These are phyloP conservation scores for Leptinotarsa peninsularis DNA, from an alignment of 2,888 invertebrate genomes.

Conservation along the genomic window DNA sequence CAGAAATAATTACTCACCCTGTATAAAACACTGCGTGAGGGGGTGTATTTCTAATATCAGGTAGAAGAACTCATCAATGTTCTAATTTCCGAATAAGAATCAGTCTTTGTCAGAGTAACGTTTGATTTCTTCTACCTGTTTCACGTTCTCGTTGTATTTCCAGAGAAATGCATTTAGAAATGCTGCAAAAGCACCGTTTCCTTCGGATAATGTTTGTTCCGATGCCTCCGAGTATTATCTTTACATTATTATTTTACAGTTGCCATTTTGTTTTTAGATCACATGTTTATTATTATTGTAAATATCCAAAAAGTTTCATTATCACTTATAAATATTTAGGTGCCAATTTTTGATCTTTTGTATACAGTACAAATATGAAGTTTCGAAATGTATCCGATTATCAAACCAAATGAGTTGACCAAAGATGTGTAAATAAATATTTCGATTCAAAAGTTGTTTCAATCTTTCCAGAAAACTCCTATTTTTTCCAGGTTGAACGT, in stretches of 20 bases:
- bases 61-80: background rate
- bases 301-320: constrained; percentile 22
- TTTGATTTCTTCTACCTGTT: background rate
- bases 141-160: background rate
- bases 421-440: constrained; percentile 68
- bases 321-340: constrained; percentile 49
- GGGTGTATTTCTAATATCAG: background rate
- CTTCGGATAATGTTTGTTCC: constrained; percentile 7
- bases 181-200: background rate
- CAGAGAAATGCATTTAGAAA: background rate
- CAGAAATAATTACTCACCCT: constrained; percentile 17
- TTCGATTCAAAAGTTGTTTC: constrained; percentile 11
- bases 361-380: constrained; percentile 59
- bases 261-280: constrained; percentile 53
- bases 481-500: background rate
- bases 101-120: background rate
- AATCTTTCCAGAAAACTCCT: background rate
- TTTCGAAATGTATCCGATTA: constrained; percentile 56
- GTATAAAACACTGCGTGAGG: background rate
- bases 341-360: constrained; percentile 61
- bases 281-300: constrained; percentile 19
- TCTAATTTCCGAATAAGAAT: too few species aligned
- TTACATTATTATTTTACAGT: constrained; percentile 25
- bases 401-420: constrained; percentile 77
- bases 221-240: constrained; percentile 18